Evolutionary conservation across 2,113 vertebrate genomes (phyloP).

Genomic region (Symphodus melops): DNA sequence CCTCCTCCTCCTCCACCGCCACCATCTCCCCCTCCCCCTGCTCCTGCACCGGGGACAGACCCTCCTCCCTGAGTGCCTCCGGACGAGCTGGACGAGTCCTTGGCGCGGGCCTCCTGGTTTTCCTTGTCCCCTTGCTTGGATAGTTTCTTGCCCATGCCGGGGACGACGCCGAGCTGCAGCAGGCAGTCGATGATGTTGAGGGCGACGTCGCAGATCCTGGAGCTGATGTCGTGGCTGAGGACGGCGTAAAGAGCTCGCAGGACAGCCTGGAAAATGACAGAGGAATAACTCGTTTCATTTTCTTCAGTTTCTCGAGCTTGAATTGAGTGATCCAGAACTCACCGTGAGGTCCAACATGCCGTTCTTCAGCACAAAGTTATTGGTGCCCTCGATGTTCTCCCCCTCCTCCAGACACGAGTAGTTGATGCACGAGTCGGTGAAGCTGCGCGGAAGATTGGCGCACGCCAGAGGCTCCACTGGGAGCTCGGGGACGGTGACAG

Average conservation of each 20-base stretch:
- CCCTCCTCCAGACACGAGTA: conserved; percentile 97
- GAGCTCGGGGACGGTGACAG: conserved; percentile 89
- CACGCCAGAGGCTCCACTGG: conserved; percentile 93
- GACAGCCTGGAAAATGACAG: conserved; percentile 84
- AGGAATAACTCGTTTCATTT: not conserved
- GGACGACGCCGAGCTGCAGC: conserved; percentile 95
- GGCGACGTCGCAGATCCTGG: conserved; percentile 95
- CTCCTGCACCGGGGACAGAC: conserved; percentile 80
- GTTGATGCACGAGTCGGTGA: conserved; percentile 99
- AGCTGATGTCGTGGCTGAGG: conserved; percentile 96
- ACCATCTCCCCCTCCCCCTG: conserved; percentile 80
- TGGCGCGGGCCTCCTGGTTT: conserved; percentile 89
- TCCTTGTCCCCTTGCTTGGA: conserved; percentile 94
- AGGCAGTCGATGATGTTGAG: conserved; percentile 97
- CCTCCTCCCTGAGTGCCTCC: conserved; percentile 81
- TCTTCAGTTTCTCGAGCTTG: not conserved
- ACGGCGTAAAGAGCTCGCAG: conserved; percentile 95
- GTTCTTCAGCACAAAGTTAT: conserved; percentile 97
- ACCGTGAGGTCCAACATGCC: conserved; percentile 99
- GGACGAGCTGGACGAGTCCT: conserved; percentile 86
- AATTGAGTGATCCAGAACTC: conserved; percentile 54
- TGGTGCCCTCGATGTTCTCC: conserved; percentile 96
- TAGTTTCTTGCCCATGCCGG: conserved; percentile 88
- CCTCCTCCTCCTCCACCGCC: conserved; percentile 69
- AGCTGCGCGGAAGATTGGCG: conserved; percentile 94